Base-by-base conservation (phyloP, 1,140 invertebrate species). In the Danaus melanippus region DNA sequence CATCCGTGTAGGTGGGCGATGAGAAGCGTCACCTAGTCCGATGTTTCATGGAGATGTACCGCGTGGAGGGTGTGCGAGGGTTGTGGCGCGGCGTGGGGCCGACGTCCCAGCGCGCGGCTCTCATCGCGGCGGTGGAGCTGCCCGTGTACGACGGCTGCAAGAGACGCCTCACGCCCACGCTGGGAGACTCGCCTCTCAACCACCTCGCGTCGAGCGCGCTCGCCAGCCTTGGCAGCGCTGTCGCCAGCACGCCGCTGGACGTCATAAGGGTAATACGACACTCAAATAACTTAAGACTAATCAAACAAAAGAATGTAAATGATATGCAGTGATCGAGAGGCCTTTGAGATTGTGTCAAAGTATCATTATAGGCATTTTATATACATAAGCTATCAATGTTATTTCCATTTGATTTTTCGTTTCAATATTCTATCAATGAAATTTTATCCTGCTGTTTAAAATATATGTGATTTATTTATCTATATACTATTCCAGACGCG, bases 201-300 rank as follows among this genome's bases (percentile, higher is more conserved):
- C 96, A 98, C 90, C 94, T 97, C 79, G 86, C 93, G 92, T 97
- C 94, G 62, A 97, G 96, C 90, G 92, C 95, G 75, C 91, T 95
- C 74, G 96, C 97, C 58, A 97, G 97, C 81, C 89, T 98, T 62
- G 93, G 95, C 61, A 97, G 96, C 82, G 97, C 96, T 44, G 89
- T 97, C 59, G 94, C 97, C 60, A 97, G 96, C 48, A 98, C 96
- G 15, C 97, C 97, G 49, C 93, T 98, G 61, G 97, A 99, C 89
- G 97, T 98, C 49, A 91, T 98, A 46, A 91, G 97, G 81, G 96
- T 98, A 83, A 91, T 92, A 89, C 55, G 10, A 12, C 40, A 42
- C 46, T 46, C 48, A 40, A 48, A 21, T 48, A 43, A 58, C 9
- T 48, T n/a, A 10, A 5, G 15, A 50, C 12, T 1, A 17, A 17